Evolutionary conservation across 1,140 invertebrate species (phyloP), one percentile per base, ranked within the genome.

Genomic region (Philaenus spumarius): DNA sequence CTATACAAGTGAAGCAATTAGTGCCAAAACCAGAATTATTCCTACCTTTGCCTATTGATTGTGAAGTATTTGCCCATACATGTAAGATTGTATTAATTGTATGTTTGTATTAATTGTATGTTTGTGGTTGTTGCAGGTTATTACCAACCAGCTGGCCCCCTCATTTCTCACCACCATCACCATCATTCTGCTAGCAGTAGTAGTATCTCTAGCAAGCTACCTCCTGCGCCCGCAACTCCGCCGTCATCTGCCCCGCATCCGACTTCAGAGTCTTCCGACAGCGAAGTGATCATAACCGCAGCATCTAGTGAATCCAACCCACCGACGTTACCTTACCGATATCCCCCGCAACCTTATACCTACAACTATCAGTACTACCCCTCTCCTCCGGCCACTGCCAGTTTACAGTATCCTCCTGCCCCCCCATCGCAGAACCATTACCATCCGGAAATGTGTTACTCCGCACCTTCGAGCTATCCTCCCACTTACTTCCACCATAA

Each of bases 111-210:
- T n/a, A n/a, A n/a, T n/a, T n/a, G n/a, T n/a, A n/a, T n/a, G n/a
- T n/a, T n/a, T n/a, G n/a, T n/a, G n/a, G n/a, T 56, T 64, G 65
- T 67, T 77, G 23, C 79, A 90, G 88, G 87, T 69, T 90, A 90
- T 72, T 90, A 90, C 80, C 89, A 91, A 76, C 88, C 89, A 67
- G 89, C 89, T 68, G 89, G 88, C 63, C 89, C 89, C 66, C 78
- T 90, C 73, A 90, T 91, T 73, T 83, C 82, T 62, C 80, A 84
- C 74, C 78, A 64, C 73, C 73, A 42, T 68, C 70, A 61, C 74
- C 77, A 63, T 72, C 62, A 62, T 24, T 47, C 47, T 23, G 30
- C 54, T 23, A 43, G 45, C 62, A 61, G 42, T 43, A n/a, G n/a
- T n/a, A 60, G 23, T 63, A 59, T 45, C 62, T 60, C 43, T 20